Evolutionary conservation across 2,797 vertebrate species (phyloP).

Genomic region (Sphenopsis melanotis): DNA sequence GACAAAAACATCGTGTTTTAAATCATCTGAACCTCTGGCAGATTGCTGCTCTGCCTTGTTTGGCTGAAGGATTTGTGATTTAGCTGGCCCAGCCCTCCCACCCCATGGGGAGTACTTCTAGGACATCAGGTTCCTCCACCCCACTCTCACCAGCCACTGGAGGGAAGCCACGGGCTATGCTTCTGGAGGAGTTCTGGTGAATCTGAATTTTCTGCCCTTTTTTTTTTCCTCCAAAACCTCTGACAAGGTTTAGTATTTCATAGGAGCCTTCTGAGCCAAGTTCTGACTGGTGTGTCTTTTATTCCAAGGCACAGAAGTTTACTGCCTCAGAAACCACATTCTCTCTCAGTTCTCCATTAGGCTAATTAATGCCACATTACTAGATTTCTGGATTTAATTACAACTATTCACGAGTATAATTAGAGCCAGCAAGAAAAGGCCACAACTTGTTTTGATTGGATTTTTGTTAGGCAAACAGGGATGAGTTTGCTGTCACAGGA

Average conservation of each 20-base stretch:
- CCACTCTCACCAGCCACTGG: not conserved
- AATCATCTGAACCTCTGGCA: accelerated
- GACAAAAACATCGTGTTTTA: not conserved
- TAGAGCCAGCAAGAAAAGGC: not conserved
- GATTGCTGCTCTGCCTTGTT: not conserved
- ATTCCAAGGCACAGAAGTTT: not conserved
- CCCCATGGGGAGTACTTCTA: not conserved
- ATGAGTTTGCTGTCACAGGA: not conserved
- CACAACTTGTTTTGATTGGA: not conserved
- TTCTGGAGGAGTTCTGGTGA: not conserved
- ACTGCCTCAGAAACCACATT: slow-evolving; percentile 26
- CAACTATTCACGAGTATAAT: not conserved
- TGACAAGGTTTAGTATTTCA: not conserved
- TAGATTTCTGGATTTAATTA: slow-evolving; percentile 29
- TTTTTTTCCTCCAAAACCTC: accelerated
- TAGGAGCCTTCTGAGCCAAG: not conserved
- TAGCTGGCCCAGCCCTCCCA: not conserved
- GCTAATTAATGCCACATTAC: slow-evolving; percentile 3
- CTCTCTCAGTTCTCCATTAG: not conserved
- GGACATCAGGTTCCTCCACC: accelerated
- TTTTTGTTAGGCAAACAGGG: not conserved
- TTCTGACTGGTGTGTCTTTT: not conserved
- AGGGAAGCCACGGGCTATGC: not conserved
- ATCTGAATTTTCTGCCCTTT: not conserved
- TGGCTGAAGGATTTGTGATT: not conserved